Conservation (phyloP, 1,140 invertebrate species). For the Papilio dardanus region DNA sequence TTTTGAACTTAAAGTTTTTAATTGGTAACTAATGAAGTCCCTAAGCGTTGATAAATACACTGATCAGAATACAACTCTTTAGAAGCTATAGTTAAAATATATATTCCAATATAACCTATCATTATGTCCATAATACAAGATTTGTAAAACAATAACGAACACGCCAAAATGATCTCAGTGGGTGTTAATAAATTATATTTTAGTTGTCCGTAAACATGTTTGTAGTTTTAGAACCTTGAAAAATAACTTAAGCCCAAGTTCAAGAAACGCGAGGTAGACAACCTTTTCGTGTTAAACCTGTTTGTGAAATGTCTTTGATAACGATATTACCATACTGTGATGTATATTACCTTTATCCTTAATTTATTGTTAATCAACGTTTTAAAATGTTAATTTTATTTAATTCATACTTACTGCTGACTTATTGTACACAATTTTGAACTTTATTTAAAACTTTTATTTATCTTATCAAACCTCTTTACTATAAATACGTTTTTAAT, state of each 20-base stretch:
- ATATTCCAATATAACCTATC: not conserved
- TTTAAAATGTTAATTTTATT: slow-evolving; percentile 11
- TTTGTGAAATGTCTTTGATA: slow-evolving; percentile 58
- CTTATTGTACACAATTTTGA: not conserved
- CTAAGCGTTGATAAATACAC: too few relatives aligned
- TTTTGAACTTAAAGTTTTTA: too few relatives aligned
- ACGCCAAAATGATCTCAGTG: not conserved
- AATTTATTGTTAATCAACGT: slow-evolving; percentile 34
- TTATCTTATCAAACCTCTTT: slow-evolving; percentile 12
- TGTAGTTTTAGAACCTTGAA: slow-evolving; percentile 41
- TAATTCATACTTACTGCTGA: not conserved
- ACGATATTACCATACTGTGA: slow-evolving; percentile 51
- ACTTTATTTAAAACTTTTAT: not conserved
- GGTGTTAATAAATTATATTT: not conserved
- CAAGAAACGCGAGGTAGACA: slow-evolving; percentile 61
- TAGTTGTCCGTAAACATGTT: slow-evolving; percentile 13
- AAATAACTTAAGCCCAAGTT: slow-evolving; percentile 49
- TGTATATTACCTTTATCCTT: slow-evolving; percentile 38
- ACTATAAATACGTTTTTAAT: slow-evolving; percentile 12
- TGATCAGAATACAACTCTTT: too few relatives aligned
- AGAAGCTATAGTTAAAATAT: too few relatives aligned
- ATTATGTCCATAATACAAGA: not conserved
- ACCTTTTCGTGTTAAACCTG: slow-evolving; percentile 56
- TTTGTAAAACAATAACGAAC: not conserved
- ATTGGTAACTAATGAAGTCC: too few relatives aligned